These are phyloP conservation scores for Euplagia quadripunctaria DNA, from an alignment of 2,888 invertebrate species.

Conservation along the genomic window DNA sequence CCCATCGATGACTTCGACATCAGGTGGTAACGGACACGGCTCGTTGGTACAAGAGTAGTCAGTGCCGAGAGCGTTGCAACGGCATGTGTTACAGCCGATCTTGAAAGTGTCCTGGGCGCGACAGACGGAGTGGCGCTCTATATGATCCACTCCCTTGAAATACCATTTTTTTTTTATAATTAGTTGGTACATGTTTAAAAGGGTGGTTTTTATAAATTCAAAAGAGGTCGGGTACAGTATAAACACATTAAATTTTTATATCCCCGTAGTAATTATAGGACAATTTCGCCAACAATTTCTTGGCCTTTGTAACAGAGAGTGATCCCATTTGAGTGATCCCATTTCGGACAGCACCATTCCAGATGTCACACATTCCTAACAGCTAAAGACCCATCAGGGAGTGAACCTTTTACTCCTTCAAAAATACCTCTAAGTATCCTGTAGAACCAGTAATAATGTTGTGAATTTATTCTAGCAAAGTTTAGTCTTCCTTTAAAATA, in stretches of 20 bases:
- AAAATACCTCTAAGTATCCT: background rate
- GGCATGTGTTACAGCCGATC: conserved; percentile 80
- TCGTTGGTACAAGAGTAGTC: conserved; percentile 82
- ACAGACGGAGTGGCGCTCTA: conserved; percentile 77
- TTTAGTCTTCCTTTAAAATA: background rate
- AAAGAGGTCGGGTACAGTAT: no score
- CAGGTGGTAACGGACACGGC: conserved; percentile 76
- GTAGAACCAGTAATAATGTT: background rate
- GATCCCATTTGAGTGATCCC: no score
- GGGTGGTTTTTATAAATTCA: no score
- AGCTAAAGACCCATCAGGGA: background rate
- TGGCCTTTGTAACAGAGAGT: no score
- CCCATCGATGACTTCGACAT: conserved; percentile 79
- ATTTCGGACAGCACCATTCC: no score
- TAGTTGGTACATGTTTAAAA: no score
- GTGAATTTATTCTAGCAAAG: background rate
- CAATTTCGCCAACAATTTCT: no score
- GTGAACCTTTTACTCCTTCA: background rate
- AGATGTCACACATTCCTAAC: no score
- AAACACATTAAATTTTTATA: no score
- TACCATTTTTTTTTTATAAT: background rate
- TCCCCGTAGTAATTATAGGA: no score
- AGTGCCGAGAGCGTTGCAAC: conserved; percentile 76
- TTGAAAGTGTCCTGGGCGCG: conserved; percentile 74
- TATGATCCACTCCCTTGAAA: conserved; percentile 60